Conservation (phyloP, 2,888 invertebrate species). For the Timema podura region DNA sequence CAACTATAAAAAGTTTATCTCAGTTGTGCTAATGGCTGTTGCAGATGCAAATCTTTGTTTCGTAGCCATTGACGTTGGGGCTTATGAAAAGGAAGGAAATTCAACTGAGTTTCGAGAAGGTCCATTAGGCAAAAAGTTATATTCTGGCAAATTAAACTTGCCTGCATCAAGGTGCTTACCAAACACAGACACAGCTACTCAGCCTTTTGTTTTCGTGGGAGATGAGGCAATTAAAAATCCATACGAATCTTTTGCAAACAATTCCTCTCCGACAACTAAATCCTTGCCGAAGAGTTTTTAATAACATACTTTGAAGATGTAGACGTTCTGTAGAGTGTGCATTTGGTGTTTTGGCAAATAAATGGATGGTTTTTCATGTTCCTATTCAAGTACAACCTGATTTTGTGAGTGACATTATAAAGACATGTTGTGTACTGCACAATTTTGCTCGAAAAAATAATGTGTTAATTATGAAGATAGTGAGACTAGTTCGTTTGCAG, state of each 20-base stretch:
- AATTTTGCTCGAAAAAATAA: not conserved
- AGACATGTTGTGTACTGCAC: not conserved
- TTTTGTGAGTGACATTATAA: constrained; percentile 1
- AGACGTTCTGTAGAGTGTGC: not conserved
- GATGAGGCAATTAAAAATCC: not conserved
- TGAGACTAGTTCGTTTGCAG: not conserved
- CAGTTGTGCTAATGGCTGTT: constrained; percentile 11
- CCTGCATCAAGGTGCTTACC: not conserved
- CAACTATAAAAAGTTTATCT: constrained; percentile 6
- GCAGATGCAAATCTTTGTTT: constrained; percentile 4
- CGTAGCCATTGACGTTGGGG: constrained; percentile 11
- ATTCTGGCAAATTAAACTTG: not conserved
- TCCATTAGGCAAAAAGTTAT: constrained; percentile 5
- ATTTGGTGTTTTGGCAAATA: constrained; percentile 9
- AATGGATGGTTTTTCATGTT: constrained; percentile 2
- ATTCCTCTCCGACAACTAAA: not conserved
- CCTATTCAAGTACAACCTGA: not conserved
- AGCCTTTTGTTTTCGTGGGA: not conserved
- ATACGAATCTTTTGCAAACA: not conserved
- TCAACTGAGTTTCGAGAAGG: constrained; percentile 2
- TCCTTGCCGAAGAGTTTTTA: constrained; percentile 7
- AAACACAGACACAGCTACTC: not conserved
- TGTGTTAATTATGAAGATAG: not conserved
- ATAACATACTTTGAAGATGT: not conserved
- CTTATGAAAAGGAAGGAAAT: not conserved